A percentile compares a stretch with the other conserved stretches of the same genome.
phyloP scores from a whole-genome alignment of 2,113 vertebrate genomes.

The Myxocyprinus asiaticus region DNA sequence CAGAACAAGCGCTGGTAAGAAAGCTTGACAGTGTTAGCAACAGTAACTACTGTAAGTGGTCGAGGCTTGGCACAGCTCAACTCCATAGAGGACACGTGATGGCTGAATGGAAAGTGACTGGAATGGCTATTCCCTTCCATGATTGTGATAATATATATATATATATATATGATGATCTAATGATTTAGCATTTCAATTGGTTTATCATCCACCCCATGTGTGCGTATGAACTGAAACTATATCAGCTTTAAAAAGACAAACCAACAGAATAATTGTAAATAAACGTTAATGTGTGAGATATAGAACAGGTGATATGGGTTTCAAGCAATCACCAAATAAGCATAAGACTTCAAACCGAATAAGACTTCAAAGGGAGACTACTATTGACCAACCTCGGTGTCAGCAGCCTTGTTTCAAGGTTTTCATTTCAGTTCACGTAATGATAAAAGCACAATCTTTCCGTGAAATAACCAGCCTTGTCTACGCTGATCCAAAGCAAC shows the following conservation, averaged over 20 bases:
- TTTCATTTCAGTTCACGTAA: conserved; percentile 28
- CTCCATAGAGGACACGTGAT: no score
- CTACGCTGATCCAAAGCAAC: conserved; percentile 20
- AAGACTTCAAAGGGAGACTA: conserved; percentile 34
- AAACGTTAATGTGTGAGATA: conserved; percentile 12
- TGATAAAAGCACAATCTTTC: conserved; percentile 15
- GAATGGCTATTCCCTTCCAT: no score
- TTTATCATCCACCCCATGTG: no score
- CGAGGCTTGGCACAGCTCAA: no score
- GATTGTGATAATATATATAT: no score
- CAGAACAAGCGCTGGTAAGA: no score
- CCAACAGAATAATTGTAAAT: conserved; percentile 30
- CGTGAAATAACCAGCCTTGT: conserved; percentile 32
- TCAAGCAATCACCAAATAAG: background rate
- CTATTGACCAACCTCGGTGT: conserved; percentile 20
- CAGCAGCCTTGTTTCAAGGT: conserved; percentile 33
- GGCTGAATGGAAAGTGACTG: no score
- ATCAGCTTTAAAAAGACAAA: background rate
- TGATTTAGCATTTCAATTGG: no score
- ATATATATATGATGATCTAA: no score
- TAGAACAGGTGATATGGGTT: background rate
- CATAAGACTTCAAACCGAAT: conserved; percentile 26
- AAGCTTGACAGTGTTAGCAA: no score
- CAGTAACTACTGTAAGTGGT: no score
- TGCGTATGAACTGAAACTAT: no score